A percentile compares a stretch with the other conserved stretches of the same genome.
phyloP scores from a whole-genome alignment of 1,140 invertebrate species.

The Drosophila suzukii region DNA sequence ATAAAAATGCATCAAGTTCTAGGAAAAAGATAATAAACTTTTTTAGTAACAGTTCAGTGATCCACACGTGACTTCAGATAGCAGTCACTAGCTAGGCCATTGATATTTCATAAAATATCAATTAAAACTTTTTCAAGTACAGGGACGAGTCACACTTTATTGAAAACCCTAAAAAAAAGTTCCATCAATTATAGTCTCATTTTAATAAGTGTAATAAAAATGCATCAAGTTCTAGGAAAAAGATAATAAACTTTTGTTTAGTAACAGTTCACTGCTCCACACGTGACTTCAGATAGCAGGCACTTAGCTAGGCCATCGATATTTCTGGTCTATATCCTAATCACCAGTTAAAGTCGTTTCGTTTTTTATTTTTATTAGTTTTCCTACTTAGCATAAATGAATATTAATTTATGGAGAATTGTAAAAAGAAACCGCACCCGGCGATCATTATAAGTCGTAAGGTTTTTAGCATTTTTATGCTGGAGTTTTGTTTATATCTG shows the following conservation, averaged over 20 bases:
- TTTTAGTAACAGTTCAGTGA: constrained; percentile 4
- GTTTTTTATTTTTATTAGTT: constrained; percentile 1
- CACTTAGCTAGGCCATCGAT: not conserved
- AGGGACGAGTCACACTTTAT: too few relatives aligned
- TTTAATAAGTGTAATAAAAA: not conserved
- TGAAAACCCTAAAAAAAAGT: too few relatives aligned
- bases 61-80: too few relatives aligned
- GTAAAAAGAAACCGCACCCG: constrained; percentile 32
- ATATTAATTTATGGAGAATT: constrained; percentile 56
- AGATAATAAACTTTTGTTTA: not conserved
- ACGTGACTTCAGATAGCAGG: constrained; percentile 18
- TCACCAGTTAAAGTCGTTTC: not conserved
- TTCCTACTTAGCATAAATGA: constrained; percentile 49
- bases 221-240: too few relatives aligned
- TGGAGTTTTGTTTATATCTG: constrained; percentile 17
- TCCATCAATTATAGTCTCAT: not conserved
- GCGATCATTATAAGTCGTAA: constrained; percentile 43
- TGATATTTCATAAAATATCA: constrained; percentile 9
- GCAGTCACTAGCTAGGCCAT: not conserved
- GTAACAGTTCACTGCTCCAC: constrained; percentile 7
- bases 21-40: not conserved
- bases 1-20: constrained; percentile 5
- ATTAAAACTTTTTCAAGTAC: not conserved
- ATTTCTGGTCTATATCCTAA: constrained; percentile 12
- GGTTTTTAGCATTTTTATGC: constrained; percentile 17